Percentiles rank a stretch among this genome's conserved stretches.
phyloP scores from a whole-genome alignment of 1,140 invertebrate species.

The Magallana gigas region DNA sequence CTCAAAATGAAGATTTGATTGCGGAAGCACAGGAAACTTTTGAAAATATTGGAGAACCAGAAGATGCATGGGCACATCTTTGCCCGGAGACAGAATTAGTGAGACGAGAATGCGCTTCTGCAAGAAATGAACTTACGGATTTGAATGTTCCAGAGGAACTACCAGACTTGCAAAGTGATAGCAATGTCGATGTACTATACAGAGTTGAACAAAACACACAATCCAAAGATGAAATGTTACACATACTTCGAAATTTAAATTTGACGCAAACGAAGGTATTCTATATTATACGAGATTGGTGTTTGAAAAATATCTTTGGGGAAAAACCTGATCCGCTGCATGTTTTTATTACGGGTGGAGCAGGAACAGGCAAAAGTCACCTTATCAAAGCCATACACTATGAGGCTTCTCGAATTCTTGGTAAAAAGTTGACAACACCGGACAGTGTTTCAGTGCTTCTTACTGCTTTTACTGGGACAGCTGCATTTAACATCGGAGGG shows the following conservation, averaged over 20 bases:
- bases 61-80: no score
- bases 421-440: not conserved
- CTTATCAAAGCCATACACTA: slow-evolving; percentile 54
- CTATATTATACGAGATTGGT: slow-evolving; percentile 50
- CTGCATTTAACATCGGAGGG: slow-evolving; percentile 48
- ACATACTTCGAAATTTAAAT: slow-evolving; percentile 1
- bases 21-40: no score
- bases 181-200: not conserved
- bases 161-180: not conserved
- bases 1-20: no score
- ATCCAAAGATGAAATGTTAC: slow-evolving; percentile 4
- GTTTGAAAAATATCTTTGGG: slow-evolving; percentile 33
- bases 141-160: not conserved
- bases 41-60: no score
- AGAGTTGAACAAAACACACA: not conserved
- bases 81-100: no score
- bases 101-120: not conserved
- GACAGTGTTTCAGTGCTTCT: slow-evolving; percentile 46
- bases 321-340: slow-evolving; percentile 38
- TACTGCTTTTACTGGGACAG: slow-evolving; percentile 47
- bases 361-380: slow-evolving; percentile 55
- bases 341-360: slow-evolving; percentile 53
- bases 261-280: slow-evolving; percentile 44
- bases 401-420: slow-evolving; percentile 52
- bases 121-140: no score